Percentiles rank a stretch among this genome's conserved stretches.
These are phyloP conservation scores for Troides helena DNA, from an alignment of 2,888 invertebrate species.

Conservation along the genomic window DNA sequence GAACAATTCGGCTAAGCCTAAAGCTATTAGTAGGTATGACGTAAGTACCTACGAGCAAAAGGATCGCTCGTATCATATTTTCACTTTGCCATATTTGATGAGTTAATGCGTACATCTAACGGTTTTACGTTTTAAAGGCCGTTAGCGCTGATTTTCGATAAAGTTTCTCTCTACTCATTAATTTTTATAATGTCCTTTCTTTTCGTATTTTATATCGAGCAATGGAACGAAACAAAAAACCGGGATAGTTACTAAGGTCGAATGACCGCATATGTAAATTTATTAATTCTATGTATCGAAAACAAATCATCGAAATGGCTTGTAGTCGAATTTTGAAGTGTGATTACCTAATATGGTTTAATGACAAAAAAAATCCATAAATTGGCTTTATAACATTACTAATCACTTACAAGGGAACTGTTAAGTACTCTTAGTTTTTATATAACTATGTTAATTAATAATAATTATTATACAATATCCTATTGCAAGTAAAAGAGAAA, in stretches of 20 bases:
- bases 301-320: no score
- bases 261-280: no score
- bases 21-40: no score
- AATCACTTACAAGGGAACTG: no score
- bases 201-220: neutral
- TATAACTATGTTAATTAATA: neutral
- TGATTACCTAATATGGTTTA: no score
- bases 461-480: neutral
- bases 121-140: neutral
- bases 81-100: conserved; percentile 17
- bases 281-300: no score
- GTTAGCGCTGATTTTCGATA: neutral
- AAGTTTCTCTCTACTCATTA: neutral
- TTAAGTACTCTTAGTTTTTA: neutral
- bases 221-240: neutral
- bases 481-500: neutral
- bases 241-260: no score
- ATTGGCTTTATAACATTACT: no score
- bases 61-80: neutral
- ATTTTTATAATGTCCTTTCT: neutral
- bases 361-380: no score
- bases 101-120: neutral
- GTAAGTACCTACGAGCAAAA: no score
- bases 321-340: no score
- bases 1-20: no score